These are phyloP conservation scores for Brachionus rotundiformis DNA, from an alignment of 1,140 invertebrate genomes.

Conservation along the genomic window DNA sequence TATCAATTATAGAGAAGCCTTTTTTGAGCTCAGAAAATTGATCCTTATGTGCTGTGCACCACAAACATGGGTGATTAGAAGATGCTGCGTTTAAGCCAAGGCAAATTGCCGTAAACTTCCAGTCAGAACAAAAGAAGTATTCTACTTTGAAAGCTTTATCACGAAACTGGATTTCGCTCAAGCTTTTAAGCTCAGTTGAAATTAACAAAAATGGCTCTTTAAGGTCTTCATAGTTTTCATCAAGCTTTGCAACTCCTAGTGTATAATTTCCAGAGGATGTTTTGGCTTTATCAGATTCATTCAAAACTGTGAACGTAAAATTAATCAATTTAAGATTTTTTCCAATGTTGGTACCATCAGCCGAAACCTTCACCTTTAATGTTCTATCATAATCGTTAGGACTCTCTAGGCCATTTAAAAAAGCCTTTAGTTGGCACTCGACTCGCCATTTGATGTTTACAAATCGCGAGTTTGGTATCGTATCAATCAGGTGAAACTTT, in stretches of 20 bases:
- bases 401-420: background rate
- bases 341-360: slow-evolving; percentile 9
- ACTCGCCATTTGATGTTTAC: background rate
- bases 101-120: background rate
- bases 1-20: background rate
- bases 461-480: background rate
- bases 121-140: slow-evolving; percentile 2
- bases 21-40: background rate
- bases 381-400: background rate
- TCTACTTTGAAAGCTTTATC: background rate
- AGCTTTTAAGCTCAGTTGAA: background rate
- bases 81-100: background rate
- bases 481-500: background rate
- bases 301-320: slow-evolving; percentile 1
- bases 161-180: background rate
- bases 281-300: slow-evolving; percentile 5
- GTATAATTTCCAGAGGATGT: background rate
- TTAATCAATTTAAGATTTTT: background rate
- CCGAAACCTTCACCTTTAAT: background rate
- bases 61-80: background rate
- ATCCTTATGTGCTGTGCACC: background rate
- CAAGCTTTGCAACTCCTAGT: background rate
- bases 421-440: background rate
- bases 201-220: background rate
- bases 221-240: background rate